Percentiles rank a stretch among this genome's conserved stretches.
Evolutionary conservation across 2,888 invertebrate genomes (phyloP).

Genomic region (Osedax fenrisi): DNA sequence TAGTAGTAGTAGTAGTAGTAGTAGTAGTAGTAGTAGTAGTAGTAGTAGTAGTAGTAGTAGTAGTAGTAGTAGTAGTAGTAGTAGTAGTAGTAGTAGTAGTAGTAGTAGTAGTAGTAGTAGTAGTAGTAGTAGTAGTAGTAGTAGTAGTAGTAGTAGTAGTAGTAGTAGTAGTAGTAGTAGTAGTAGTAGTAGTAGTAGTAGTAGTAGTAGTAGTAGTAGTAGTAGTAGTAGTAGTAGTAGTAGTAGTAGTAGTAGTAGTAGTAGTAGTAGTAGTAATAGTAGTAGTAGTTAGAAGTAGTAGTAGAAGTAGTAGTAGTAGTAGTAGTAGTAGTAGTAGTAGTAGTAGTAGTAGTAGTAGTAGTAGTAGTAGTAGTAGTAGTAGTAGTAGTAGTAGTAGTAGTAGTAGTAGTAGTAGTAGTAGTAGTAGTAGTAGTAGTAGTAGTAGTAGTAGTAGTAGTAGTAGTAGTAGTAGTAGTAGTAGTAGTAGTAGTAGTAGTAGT

Average conservation of each 20-base stretch:
- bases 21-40: conserved; percentile 22
- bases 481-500: not conserved
- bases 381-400: not conserved
- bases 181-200: conserved; percentile 16
- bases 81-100: not conserved
- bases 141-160: conserved; percentile 12
- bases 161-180: conserved; percentile 14
- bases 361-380: not conserved
- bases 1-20: conserved; percentile 27
- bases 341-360: not conserved
- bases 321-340: not conserved
- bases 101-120: not conserved
- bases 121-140: not conserved
- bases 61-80: not conserved
- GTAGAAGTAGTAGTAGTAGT: not conserved
- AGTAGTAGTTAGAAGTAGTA: not conserved
- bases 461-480: not conserved
- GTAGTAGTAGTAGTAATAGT: not conserved
- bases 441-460: not conserved
- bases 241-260: conserved; percentile 14
- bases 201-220: conserved; percentile 14
- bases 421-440: not conserved
- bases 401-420: not conserved
- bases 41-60: not conserved
- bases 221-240: conserved; percentile 16